Percentiles rank a stretch among this genome's conserved stretches.
Conservation (phyloP, 2,888 invertebrate species). For the Drosophila picticornis region DNA sequence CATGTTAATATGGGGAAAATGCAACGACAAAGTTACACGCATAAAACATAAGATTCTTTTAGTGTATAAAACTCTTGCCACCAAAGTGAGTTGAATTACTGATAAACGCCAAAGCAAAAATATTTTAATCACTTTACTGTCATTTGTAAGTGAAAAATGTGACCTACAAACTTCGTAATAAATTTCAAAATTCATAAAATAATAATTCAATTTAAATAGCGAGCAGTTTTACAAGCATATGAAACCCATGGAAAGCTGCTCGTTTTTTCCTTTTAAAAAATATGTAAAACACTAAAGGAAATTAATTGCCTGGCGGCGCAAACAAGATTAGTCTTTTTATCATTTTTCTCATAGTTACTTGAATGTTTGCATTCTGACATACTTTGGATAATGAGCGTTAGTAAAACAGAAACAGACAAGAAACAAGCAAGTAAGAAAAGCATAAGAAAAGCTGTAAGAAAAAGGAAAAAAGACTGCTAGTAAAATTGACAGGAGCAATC, state of each 20-base stretch:
- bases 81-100: background rate
- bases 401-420: conserved; percentile 6
- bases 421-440: background rate
- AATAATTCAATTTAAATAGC: background rate
- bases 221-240: background rate
- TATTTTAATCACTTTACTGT: background rate
- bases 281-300: background rate
- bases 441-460: background rate
- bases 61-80: too few species aligned
- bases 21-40: background rate
- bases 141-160: background rate
- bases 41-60: too few species aligned
- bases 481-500: conserved; percentile 8
- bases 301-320: conserved; percentile 12
- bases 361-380: conserved; percentile 13
- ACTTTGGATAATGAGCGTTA: conserved; percentile 7
- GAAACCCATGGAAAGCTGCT: background rate
- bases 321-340: conserved; percentile 18
- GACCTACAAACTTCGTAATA: too few species aligned
- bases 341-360: conserved; percentile 12
- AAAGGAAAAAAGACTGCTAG: background rate
- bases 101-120: background rate
- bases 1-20: background rate
- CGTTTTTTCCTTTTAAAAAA: background rate
- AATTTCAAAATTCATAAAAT: background rate